Percentiles rank a stretch among this genome's conserved stretches.
These are phyloP conservation scores for Lycodopsis pacificus DNA, from an alignment of 2,797 vertebrate genomes.

Conservation along the genomic window DNA sequence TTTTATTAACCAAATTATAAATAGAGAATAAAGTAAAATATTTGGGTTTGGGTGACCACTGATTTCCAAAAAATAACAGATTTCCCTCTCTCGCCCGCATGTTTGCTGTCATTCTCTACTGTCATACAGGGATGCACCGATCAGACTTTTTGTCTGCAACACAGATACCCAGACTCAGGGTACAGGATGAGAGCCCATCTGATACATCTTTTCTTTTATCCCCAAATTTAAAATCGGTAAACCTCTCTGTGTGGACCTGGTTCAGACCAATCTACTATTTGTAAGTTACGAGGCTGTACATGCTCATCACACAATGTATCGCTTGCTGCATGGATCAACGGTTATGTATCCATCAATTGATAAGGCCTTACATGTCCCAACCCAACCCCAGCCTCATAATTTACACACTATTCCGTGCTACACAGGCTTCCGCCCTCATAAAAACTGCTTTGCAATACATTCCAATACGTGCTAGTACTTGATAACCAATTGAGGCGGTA, in stretches of 20 bases:
- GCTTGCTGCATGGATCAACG: neutral
- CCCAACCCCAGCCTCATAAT: conserved; percentile 26
- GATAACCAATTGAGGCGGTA: conserved; percentile 50
- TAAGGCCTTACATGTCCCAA: conserved; percentile 8
- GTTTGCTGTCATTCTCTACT: neutral
- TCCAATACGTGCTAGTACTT: conserved; percentile 25
- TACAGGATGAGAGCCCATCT: neutral
- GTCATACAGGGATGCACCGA: neutral
- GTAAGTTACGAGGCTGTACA: neutral
- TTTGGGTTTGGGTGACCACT: neutral
- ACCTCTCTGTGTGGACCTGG: neutral
- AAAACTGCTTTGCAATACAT: conserved; percentile 42
- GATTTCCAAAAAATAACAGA: neutral
- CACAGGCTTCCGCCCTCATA: conserved; percentile 28
- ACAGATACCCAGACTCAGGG: no score
- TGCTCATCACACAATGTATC: neutral
- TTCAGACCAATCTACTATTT: neutral
- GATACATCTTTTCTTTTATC: neutral
- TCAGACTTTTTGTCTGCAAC: neutral
- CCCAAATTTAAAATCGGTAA: neutral
- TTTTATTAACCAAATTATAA: neutral
- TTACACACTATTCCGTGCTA: conserved; percentile 6
- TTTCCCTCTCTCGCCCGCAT: neutral
- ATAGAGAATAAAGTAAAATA: neutral
- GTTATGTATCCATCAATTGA: neutral